Conservation (phyloP, 2,113 vertebrate genomes). For the Himantopus leucocephalus region DNA sequence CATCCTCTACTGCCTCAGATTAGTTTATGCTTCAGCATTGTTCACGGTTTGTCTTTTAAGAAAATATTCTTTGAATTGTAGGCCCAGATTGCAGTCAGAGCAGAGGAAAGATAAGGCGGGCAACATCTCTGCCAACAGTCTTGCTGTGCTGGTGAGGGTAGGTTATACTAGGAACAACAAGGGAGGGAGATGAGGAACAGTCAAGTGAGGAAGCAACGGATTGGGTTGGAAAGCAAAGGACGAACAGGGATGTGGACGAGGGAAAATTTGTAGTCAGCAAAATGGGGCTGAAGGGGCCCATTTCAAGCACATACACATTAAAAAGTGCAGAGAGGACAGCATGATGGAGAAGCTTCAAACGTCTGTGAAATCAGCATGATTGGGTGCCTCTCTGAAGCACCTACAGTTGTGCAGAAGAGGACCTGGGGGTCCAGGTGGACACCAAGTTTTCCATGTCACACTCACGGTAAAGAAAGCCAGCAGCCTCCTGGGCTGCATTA, state of each 20-base stretch:
- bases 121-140: background rate
- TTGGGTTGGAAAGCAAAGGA: background rate
- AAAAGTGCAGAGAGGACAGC: background rate
- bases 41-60: background rate
- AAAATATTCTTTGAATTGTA: background rate
- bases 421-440: background rate
- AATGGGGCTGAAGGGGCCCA: background rate
- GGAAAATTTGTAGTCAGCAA: background rate
- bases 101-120: background rate
- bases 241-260: background rate
- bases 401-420: background rate
- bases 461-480: background rate
- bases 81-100: background rate
- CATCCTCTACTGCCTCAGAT: background rate
- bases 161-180: background rate
- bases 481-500: background rate
- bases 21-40: background rate
- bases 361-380: background rate
- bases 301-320: background rate
- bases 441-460: accelerated
- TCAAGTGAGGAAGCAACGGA: background rate
- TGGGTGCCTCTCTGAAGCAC: background rate
- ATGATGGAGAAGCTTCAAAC: background rate
- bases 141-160: background rate
- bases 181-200: background rate